A percentile compares a stretch with the other conserved stretches of the same genome.
Evolutionary conservation across 1,140 invertebrate genomes (phyloP).

Genomic region (Eumeta japonica): DNA sequence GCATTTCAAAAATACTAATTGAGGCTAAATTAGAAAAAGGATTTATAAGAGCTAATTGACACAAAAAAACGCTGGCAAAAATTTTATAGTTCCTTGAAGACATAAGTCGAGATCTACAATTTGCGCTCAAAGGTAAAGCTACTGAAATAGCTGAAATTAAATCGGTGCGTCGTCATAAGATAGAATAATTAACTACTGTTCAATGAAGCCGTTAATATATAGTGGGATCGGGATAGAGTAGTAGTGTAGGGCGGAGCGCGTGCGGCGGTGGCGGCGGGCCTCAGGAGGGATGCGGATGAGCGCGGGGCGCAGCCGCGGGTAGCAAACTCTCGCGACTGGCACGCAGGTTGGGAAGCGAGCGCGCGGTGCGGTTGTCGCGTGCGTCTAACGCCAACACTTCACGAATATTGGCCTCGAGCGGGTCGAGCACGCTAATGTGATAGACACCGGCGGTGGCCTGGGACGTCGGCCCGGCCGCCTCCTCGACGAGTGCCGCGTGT

Average conservation of each 20-base stretch:
- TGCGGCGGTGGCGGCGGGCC: slow-evolving; percentile 5
- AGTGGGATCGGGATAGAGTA: slow-evolving; percentile 41
- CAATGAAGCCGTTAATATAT: no score
- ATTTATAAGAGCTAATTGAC: no score
- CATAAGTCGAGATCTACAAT: no score
- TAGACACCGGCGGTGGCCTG: slow-evolving; percentile 26
- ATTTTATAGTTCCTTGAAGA: no score
- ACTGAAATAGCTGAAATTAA: no score
- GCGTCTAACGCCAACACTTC: slow-evolving; percentile 56
- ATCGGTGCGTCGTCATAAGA: no score
- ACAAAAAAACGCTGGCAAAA: no score
- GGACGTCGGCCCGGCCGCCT: slow-evolving; percentile 11
- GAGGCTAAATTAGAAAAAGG: no score
- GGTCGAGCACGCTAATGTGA: slow-evolving; percentile 42
- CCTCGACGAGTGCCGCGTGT: slow-evolving; percentile 5
- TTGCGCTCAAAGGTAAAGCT: no score
- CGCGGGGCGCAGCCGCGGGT: slow-evolving; percentile 22
- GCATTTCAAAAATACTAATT: no score
- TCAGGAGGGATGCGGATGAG: slow-evolving; percentile 11
- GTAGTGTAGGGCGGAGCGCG: slow-evolving; percentile 12
- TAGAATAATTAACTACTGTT: no score
- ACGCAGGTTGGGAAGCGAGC: slow-evolving; percentile 66
- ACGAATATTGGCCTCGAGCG: slow-evolving; percentile 50
- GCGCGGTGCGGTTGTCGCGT: slow-evolving; percentile 47
- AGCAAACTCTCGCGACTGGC: slow-evolving; percentile 64